Evolutionary conservation across 2,888 invertebrate species (phyloP).

Genomic region (Hypselothyrea guttata): DNA sequence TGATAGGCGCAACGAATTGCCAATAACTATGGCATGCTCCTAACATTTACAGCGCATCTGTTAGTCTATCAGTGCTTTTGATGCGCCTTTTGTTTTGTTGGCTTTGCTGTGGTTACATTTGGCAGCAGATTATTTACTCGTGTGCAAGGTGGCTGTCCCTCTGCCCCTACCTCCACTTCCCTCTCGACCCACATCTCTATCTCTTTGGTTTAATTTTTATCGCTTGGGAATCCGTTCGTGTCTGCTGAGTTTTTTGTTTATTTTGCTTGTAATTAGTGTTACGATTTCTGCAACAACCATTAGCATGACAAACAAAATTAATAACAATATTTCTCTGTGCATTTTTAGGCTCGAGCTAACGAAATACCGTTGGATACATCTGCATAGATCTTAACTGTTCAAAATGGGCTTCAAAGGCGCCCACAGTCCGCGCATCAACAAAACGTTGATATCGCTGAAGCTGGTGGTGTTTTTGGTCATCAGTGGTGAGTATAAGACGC

Average conservation of each 20-base stretch:
- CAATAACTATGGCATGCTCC: too few relatives aligned
- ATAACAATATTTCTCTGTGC: neutral
- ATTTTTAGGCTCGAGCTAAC: slow-evolving; percentile 16
- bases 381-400: slow-evolving; percentile 16
- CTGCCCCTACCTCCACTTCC: neutral
- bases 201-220: slow-evolving; percentile 31
- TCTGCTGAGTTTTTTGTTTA: neutral
- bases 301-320: neutral
- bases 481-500: slow-evolving; percentile 84
- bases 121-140: slow-evolving; percentile 20
- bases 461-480: slow-evolving; percentile 91
- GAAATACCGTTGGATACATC: neutral
- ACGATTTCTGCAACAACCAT: slow-evolving; percentile 12
- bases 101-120: slow-evolving; percentile 36
- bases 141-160: slow-evolving; percentile 23
- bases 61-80: neutral
- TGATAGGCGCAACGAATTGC: slow-evolving; percentile 10
- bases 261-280: slow-evolving; percentile 12
- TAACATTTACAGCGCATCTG: neutral
- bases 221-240: slow-evolving; percentile 23
- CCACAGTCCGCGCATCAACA: slow-evolving; percentile 84
- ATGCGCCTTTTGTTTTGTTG: neutral
- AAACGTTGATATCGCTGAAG: slow-evolving; percentile 89
- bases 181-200: too few relatives aligned
- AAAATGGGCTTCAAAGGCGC: slow-evolving; percentile 77